Base-by-base conservation (phyloP, 2,888 invertebrate genomes). In the Tanypteryx hageni region DNA sequence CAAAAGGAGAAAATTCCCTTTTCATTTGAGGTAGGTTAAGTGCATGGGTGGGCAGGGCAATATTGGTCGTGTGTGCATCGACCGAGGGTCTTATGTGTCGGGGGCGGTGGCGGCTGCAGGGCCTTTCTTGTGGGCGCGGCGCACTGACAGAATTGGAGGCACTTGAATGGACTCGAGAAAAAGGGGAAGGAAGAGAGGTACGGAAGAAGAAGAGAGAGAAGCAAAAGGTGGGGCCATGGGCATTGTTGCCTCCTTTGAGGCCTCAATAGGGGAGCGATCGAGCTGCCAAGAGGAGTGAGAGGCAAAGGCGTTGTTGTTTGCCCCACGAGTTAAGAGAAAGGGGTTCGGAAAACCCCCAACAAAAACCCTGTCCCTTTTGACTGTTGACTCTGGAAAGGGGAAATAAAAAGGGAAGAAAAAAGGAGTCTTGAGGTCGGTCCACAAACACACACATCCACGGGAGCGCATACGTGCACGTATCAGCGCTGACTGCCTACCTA, bases 351-450 rank as follows among this genome's bases (percentile, higher is more conserved):
- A 58, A 85, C 18, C 84, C 57, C 84, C 27, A 11, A n/a, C n/a
- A 22, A 11, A 16, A n/a, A n/a, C 76, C 18, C 56, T 14, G 3
- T n/a, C 11, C 16, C 58, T 61, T 22, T 31, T 22, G 64, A 64
- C 64, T 89, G 89, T 89, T 89, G 89, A 89, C 89, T 89, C 68
- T 44, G 61, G 31, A 64, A 61, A 59, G 86, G 86, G 86, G 86
- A 31, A 59, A 59, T 13, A 11, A 10, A 27, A 59, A 18, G 84
- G 4, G 31, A 57, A 57, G 89, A 18, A n/a, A 44, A n/a, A 16
- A 44, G 31, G 89, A 16, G 27, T 27, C 9, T 44, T 31, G 59
- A 16, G 27, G 61, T 27, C 58, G 22, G 58, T n/a, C 56, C 44
- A 57, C 83, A 57, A 57, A 56, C 18, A 57, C n/a, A 31, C 44